phyloP scores from a whole-genome alignment of 2,888 invertebrate genomes.

The Blomia tropicalis region DNA sequence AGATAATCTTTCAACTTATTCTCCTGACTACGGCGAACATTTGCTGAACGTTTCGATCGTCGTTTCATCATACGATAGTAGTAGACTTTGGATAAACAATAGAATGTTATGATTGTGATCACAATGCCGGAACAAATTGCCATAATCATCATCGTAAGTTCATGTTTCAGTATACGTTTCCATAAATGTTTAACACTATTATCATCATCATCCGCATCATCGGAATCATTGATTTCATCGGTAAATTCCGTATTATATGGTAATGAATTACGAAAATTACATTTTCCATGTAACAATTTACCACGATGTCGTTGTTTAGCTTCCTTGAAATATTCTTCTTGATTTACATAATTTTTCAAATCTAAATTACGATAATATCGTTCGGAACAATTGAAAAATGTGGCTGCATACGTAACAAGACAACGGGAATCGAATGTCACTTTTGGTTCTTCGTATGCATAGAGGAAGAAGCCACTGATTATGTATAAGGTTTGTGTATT shows the following conservation, averaged over 20 bases:
- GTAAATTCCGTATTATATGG: background rate
- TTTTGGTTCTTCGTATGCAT: background rate
- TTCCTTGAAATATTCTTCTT: background rate
- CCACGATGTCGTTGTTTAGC: background rate
- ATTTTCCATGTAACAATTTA: background rate
- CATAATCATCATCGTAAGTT: too few species aligned
- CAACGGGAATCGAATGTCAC: background rate
- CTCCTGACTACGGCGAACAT: background rate
- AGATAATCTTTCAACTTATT: background rate
- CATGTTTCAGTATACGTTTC: too few species aligned
- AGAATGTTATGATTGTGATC: too few species aligned
- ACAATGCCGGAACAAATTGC: too few species aligned
- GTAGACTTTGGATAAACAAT: too few species aligned
- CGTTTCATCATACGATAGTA: too few species aligned
- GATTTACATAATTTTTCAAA: background rate
- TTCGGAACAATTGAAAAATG: background rate
- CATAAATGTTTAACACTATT: too few species aligned
- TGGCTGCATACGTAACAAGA: background rate
- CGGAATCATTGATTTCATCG: background rate
- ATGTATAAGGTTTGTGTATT: background rate
- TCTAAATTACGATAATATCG: background rate
- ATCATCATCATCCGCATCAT: background rate
- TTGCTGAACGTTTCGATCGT: too few species aligned
- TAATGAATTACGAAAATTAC: background rate
- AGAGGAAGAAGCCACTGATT: background rate